Evolutionary conservation across 1,140 invertebrate species (phyloP).

Genomic region (Megathymus violae): DNA sequence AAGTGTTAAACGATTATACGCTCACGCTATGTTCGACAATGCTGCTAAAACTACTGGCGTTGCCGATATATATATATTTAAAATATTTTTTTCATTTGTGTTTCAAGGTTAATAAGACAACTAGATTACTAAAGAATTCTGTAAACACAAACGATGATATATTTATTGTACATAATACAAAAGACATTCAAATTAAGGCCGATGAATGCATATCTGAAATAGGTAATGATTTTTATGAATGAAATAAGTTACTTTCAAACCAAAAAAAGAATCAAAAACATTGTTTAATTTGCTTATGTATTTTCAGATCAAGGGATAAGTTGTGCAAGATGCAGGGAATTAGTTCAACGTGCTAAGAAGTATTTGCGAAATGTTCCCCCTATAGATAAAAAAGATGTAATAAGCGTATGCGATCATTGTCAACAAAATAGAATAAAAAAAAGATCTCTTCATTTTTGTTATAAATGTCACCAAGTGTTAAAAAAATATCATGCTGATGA

Average conservation of each 20-base stretch:
- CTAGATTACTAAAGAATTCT: not conserved
- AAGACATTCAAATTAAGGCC: slow-evolving; percentile 39
- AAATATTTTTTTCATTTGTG: no score
- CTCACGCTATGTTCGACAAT: no score
- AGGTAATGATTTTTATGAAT: slow-evolving; percentile 33
- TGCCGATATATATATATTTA: no score
- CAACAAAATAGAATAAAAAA: slow-evolving; percentile 18
- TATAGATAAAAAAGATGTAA: slow-evolving; percentile 36
- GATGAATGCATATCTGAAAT: slow-evolving; percentile 38
- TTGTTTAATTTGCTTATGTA: not conserved
- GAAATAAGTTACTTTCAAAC: slow-evolving; percentile 9
- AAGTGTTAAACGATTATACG: no score
- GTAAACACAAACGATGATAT: slow-evolving; percentile 22
- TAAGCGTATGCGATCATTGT: slow-evolving; percentile 44
- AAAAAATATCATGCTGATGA: slow-evolving; percentile 30
- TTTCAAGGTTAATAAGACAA: slow-evolving; percentile 11
- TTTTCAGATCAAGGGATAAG: slow-evolving; percentile 38
- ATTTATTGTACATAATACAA: slow-evolving; percentile 51
- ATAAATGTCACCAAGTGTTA: slow-evolving; percentile 29
- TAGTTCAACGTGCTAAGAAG: slow-evolving; percentile 35
- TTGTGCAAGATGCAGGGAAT: slow-evolving; percentile 55
- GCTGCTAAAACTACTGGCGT: no score
- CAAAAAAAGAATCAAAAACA: no score
- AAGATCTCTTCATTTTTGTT: slow-evolving; percentile 12
- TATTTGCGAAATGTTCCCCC: slow-evolving; percentile 30